phyloP scores from a whole-genome alignment of 2,113 vertebrate genomes.

The Oncorhynchus tshawytscha region DNA sequence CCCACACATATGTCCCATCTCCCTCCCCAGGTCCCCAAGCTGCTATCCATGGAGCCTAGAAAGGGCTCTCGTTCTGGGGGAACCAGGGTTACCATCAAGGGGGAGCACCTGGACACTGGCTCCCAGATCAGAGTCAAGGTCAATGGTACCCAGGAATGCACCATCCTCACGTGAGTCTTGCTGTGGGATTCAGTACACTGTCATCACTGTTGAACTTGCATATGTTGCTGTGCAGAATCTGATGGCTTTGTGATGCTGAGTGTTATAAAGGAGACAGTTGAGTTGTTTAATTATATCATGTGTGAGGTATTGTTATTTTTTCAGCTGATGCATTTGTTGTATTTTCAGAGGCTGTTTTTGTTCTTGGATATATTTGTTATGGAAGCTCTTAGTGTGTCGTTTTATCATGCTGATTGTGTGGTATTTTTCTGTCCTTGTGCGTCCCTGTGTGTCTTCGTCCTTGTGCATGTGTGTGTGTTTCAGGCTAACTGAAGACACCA shows the following conservation, averaged over 20 bases:
- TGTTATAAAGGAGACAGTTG: neutral
- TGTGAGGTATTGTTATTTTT: neutral
- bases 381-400: neutral
- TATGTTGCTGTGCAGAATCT: too few relatives aligned
- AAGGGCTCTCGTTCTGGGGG: constrained; percentile 87
- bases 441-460: neutral
- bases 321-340: neutral
- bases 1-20: neutral
- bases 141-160: constrained; percentile 84
- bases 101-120: constrained; percentile 82
- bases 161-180: constrained; percentile 78
- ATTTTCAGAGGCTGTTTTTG: neutral
- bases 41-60: constrained; percentile 77
- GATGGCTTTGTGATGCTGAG: neutral
- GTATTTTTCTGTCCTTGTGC: neutral
- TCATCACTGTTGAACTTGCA: too few relatives aligned
- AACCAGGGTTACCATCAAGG: constrained; percentile 84
- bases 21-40: constrained; percentile 77
- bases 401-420: neutral
- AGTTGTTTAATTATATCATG: neutral
- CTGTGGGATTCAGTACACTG: too few relatives aligned
- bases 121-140: constrained; percentile 81
- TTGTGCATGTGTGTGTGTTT: neutral
- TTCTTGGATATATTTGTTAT: constrained; percentile 13
- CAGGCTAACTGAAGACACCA: constrained; percentile 77